Evolutionary conservation across 1,140 invertebrate species (phyloP).

Genomic region (Drosophila dunni): DNA sequence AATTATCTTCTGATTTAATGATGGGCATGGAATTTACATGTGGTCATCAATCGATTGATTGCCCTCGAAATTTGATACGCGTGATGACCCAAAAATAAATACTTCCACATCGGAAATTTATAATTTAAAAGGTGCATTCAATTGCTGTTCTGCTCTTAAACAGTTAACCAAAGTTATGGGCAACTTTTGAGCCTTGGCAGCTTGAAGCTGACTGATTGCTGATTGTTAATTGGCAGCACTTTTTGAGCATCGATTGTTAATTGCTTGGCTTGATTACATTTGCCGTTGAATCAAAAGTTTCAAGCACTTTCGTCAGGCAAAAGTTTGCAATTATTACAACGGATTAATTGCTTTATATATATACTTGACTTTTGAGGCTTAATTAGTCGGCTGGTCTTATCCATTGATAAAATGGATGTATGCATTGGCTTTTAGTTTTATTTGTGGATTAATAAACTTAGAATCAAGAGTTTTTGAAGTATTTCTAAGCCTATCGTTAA

Average conservation of each 20-base stretch:
- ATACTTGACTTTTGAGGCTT: constrained; percentile 1
- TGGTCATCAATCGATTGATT: constrained; percentile 25
- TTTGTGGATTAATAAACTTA: no score
- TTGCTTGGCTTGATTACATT: constrained; percentile 57
- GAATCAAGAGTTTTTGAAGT: no score
- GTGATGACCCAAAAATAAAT: constrained; percentile 29
- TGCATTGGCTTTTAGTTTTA: no score
- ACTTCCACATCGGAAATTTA: constrained; percentile 15
- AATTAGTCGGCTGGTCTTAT: constrained; percentile 15
- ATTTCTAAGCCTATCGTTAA: no score
- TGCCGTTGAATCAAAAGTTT: constrained; percentile 64
- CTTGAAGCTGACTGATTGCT: constrained; percentile 43
- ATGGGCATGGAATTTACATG: constrained; percentile 21
- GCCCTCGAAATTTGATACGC: not conserved
- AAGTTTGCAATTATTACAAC: constrained; percentile 66
- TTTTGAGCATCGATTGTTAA: constrained; percentile 72
- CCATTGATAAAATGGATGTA: no score
- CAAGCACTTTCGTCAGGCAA: constrained; percentile 72
- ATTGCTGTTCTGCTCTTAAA: constrained; percentile 2
- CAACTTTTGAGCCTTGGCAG: constrained; percentile 34
- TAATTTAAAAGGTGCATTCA: constrained; percentile 22
- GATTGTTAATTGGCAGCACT: constrained; percentile 76
- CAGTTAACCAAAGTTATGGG: constrained; percentile 15
- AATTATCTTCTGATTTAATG: constrained; percentile 33
- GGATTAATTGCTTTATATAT: constrained; percentile 29